These are phyloP conservation scores for Brevimyrus niger DNA, from an alignment of 2,113 vertebrate genomes.

Conservation along the genomic window DNA sequence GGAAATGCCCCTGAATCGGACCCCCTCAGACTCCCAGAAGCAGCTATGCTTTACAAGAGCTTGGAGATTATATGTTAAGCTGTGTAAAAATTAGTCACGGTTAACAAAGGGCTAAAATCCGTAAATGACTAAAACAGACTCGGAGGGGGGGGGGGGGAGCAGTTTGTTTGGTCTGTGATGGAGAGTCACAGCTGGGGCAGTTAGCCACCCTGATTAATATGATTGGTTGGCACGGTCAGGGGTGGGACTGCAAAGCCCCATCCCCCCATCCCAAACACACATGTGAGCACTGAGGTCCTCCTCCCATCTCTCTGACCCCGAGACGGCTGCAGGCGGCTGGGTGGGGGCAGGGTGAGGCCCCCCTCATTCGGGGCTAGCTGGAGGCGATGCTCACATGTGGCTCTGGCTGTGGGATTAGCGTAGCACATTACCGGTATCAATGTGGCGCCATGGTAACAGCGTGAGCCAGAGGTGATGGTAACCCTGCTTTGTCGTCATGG, in stretches of 20 bases:
- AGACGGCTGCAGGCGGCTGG: background rate
- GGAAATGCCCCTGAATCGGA: background rate
- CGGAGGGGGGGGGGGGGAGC: background rate
- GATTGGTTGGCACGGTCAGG: background rate
- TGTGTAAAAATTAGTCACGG: background rate
- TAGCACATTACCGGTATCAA: background rate
- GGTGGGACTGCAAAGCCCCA: background rate
- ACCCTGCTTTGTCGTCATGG: background rate
- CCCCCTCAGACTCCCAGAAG: background rate
- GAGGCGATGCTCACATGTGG: background rate
- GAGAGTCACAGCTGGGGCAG: constrained; percentile 29
- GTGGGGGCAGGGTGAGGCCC: background rate
- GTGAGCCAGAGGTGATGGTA: background rate
- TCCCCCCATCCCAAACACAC: background rate
- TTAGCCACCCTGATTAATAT: constrained; percentile 25
- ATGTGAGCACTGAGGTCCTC: background rate
- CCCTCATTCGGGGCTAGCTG: background rate
- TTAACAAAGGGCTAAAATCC: background rate
- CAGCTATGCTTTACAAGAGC: background rate
- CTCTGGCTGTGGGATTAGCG: background rate
- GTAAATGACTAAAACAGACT: background rate
- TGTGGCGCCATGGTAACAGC: background rate
- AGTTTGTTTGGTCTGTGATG: background rate
- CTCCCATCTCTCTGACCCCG: background rate
- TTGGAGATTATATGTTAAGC: background rate